Base-by-base conservation (phyloP, 1,140 invertebrate species). In the Hetaerina americana region DNA sequence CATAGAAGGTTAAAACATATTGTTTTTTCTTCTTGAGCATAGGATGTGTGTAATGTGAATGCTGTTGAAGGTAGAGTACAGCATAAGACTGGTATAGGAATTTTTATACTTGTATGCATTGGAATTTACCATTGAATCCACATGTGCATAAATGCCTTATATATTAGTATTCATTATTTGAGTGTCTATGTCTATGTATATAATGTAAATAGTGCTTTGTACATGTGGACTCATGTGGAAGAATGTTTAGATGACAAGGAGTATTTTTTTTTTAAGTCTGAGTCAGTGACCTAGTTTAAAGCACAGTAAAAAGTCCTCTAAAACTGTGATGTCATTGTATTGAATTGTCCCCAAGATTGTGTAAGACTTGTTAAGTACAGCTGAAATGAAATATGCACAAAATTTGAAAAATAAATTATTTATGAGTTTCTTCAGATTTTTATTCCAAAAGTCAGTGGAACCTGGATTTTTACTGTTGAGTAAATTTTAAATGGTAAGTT, bases 221-320 rank as follows among this genome's bases (percentile, higher is more conserved):
- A 57, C 40, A 57, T 57, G 40, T 57, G 40, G 40, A 57, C 15
- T 57, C 40, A 57, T 57, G 22, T 57, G 40, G 40, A 57, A 57
- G 40, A 57, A 57, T 57, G 40, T 57, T 57, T 57, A 57, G 40
- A 57, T 57, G 40, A 57, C 40, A 57, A 57, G 40, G 10, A 57
- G 40, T 57, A 57, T 57, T 57, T 57, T 57, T 57, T n/a, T 57
- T 57, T 57, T 57, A 57, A 57, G 40, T 57, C 40, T 57, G 40
- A 57, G 40, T 57, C 40, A 57, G 40, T 57, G 40, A 57, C 40
- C 40, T 57, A 57, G 40, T 57, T 57, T 57, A 57, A 57, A 57
- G 40, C 40, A 57, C 40, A 57, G 40, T 57, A 57, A 57, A 57
- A 57, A 57, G 40, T 57, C 40, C 40, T 57, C 22, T 5, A 57